Evolutionary conservation across 2,888 invertebrate species (phyloP), one percentile per base, ranked within the genome.

Genomic region (Catocala nupta): DNA sequence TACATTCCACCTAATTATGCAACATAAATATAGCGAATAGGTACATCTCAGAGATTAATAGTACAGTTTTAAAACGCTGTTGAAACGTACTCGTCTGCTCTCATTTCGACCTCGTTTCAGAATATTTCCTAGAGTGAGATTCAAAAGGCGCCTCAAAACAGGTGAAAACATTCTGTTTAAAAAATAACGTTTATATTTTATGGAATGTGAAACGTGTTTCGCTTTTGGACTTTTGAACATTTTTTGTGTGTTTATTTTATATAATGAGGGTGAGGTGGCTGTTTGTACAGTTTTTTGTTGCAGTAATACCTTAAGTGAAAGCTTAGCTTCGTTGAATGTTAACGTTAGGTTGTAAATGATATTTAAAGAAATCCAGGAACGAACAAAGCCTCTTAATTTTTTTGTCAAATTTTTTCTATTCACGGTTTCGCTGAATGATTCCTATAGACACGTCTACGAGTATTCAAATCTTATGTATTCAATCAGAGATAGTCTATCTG

Each of bases 51-150:
- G 52, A 67, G 63, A 69, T 77, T 75, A 75, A 71, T 65, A 68
- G 68, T 59, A 56, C 55, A 45, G 68, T 63, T 73, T 73, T 62
- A 64, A 73, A 66, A 77, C 65, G 52, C 75, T 59, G 63, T 71
- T 77, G 68, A 71, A 77, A 70, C 44, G 59, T 63, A 52, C 70
- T 67, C 51, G 65, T 65, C 63, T 52, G 65, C 76, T 58, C 78
- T 77, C 68, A 50, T 50, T 68, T 48, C 59, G 77, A 74, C 76
- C 77, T 71, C 78, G 59, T 78, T 78, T 65, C 68, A 59, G 66
- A 76, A 74, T 70, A 67, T 76, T 77, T 71, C 57, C 70, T 63
- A 70, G 65, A 62, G 53, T 53, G 54, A 48, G 49, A 68, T 63
- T 74, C 65, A 69, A 77, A 76, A 71, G 70, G 68, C 54, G 55